A percentile compares a stretch with the other conserved stretches of the same genome.
phyloP scores from a whole-genome alignment of 2,113 vertebrate species.

The Xiphophorus hellerii region DNA sequence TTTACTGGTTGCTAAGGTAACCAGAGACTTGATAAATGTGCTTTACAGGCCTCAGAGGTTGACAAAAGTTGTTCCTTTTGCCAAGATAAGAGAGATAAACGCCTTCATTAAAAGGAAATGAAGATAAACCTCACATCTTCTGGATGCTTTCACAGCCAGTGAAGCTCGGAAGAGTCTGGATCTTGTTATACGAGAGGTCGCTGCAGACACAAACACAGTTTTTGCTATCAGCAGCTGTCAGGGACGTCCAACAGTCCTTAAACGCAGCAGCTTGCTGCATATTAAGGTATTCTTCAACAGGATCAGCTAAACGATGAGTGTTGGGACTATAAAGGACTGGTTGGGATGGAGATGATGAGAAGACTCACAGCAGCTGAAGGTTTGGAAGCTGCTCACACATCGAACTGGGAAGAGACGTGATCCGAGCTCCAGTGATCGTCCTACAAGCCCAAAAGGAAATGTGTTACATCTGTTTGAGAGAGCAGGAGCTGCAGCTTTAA shows the following conservation, averaged over 20 bases:
- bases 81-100: not conserved
- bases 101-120: constrained; percentile 5
- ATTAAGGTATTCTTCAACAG: not conserved
- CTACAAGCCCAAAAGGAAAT: constrained; percentile 64
- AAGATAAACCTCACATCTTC: constrained; percentile 84
- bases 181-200: constrained; percentile 91
- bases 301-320: not conserved
- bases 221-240: constrained; percentile 9
- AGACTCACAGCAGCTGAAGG: constrained; percentile 91
- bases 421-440: constrained; percentile 91
- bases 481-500: not conserved
- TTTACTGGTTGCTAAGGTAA: constrained; percentile 39
- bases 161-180: constrained; percentile 89
- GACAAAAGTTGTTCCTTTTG: not conserved
- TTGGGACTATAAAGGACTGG: too few species aligned
- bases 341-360: not conserved
- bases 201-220: constrained; percentile 70
- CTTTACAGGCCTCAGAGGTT: constrained; percentile 1
- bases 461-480: not conserved
- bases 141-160: constrained; percentile 87
- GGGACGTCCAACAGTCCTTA: constrained; percentile 17
- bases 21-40: not conserved
- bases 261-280: constrained; percentile 14
- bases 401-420: constrained; percentile 85
- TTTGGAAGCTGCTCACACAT: constrained; percentile 90